Evolutionary conservation across 2,888 invertebrate genomes (phyloP).

Genomic region (Ormyrus rosae): DNA sequence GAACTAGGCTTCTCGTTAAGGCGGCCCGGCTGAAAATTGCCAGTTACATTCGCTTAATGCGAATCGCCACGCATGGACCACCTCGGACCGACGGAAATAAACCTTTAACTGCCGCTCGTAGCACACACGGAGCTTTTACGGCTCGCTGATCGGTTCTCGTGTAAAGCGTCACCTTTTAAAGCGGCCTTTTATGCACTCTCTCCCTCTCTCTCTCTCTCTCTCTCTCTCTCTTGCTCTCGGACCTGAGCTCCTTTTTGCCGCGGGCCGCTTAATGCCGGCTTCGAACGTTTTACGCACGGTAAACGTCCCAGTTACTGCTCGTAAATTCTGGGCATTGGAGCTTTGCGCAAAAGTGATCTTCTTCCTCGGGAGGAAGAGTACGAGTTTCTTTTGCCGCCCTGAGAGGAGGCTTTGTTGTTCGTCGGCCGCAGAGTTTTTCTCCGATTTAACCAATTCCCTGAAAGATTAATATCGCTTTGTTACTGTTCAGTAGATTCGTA

Average conservation of each 20-base stretch:
- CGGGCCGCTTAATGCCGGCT: neutral
- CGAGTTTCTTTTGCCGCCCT: too few relatives aligned
- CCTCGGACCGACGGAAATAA: constrained; percentile 25
- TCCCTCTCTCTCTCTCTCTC: neutral
- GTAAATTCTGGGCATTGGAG: constrained; percentile 41
- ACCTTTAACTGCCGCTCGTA: constrained; percentile 33
- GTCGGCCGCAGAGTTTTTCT: too few relatives aligned
- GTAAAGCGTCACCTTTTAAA: constrained; percentile 37
- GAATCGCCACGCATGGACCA: constrained; percentile 16
- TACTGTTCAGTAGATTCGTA: too few relatives aligned
- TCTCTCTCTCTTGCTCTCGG: neutral
- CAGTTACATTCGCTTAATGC: neutral
- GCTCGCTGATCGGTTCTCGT: neutral
- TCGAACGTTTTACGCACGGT: constrained; percentile 10
- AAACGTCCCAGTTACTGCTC: constrained; percentile 40
- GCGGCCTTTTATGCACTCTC: constrained; percentile 23
- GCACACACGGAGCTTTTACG: constrained; percentile 6
- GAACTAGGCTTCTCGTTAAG: too few relatives aligned
- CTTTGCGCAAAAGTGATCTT: neutral
- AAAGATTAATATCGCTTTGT: too few relatives aligned
- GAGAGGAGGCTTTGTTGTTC: too few relatives aligned
- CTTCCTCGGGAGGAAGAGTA: too few relatives aligned
- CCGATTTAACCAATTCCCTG: too few relatives aligned
- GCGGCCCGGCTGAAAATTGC: too few relatives aligned
- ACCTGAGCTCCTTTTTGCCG: neutral